These are phyloP conservation scores for Phoxinus dragarum DNA, from an alignment of 2,797 vertebrate species.

Conservation along the genomic window DNA sequence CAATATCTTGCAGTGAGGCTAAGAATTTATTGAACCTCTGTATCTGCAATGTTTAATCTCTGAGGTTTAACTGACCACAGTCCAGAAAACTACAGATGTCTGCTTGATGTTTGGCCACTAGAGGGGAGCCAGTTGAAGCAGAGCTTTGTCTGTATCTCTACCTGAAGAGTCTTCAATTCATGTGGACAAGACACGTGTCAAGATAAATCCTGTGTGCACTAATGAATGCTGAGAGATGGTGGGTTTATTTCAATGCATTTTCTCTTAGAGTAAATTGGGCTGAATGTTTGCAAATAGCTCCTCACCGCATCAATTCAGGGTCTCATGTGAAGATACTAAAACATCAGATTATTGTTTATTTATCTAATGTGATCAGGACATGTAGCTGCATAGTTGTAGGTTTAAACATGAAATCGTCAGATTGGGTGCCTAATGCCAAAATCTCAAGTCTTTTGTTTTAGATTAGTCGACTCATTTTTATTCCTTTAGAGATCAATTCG, in stretches of 20 bases:
- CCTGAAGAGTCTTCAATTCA: not conserved
- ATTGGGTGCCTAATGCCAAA: not conserved
- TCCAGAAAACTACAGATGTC: not conserved
- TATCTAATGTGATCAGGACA: not conserved
- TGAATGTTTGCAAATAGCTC: not conserved
- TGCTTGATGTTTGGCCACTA: constrained; percentile 26
- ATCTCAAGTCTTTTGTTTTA: not conserved
- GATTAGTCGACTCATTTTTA: not conserved
- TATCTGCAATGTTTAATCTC: not conserved
- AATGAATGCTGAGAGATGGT: not conserved
- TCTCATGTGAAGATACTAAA: not conserved
- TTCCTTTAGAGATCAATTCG: not conserved
- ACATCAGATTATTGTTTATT: not conserved
- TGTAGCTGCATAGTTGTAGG: not conserved
- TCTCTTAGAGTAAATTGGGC: not conserved
- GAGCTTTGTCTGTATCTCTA: constrained; percentile 6
- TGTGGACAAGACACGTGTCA: constrained; percentile 2
- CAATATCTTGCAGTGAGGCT: not conserved
- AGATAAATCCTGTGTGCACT: not conserved
- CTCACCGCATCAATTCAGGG: not conserved
- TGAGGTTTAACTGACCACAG: not conserved
- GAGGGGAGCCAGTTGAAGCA: constrained; percentile 46
- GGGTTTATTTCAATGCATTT: not conserved
- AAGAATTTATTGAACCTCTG: not conserved
- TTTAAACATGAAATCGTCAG: not conserved